Conservation (phyloP, 2,113 vertebrate genomes). For the Setophaga petechia region DNA sequence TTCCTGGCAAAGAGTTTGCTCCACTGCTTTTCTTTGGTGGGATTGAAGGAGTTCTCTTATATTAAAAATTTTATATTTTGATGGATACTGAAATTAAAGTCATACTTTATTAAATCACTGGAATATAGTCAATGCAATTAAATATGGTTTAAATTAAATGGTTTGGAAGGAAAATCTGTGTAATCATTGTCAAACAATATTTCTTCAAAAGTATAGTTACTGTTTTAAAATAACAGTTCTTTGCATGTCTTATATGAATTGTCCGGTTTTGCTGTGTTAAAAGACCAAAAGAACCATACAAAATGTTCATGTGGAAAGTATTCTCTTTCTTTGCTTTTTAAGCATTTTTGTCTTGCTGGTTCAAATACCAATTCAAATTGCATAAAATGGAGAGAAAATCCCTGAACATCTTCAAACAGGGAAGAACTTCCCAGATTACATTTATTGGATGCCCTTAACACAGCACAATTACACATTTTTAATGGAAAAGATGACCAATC, state of each 20-base stretch:
- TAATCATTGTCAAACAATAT: background rate
- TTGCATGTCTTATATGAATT: background rate
- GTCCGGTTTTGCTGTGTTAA: background rate
- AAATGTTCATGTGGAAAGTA: background rate
- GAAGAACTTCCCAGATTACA: background rate
- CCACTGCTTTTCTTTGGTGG: background rate
- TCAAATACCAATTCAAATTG: background rate
- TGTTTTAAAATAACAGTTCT: background rate
- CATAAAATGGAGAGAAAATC: background rate
- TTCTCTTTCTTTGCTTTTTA: background rate
- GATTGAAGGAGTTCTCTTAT: background rate
- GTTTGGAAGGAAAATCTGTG: constrained; percentile 4
- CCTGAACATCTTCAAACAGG: background rate
- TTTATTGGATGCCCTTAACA: constrained; percentile 11
- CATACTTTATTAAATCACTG: background rate
- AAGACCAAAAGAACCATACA: background rate
- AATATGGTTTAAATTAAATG: background rate
- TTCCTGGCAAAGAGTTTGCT: background rate
- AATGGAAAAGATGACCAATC: background rate
- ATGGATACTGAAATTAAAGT: constrained; percentile 10
- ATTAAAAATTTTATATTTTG: background rate
- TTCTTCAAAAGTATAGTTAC: background rate
- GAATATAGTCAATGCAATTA: background rate
- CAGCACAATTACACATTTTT: background rate
- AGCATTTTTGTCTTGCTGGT: background rate